phyloP scores from a whole-genome alignment of 2,113 vertebrate species.

The Cavia aperea region DNA sequence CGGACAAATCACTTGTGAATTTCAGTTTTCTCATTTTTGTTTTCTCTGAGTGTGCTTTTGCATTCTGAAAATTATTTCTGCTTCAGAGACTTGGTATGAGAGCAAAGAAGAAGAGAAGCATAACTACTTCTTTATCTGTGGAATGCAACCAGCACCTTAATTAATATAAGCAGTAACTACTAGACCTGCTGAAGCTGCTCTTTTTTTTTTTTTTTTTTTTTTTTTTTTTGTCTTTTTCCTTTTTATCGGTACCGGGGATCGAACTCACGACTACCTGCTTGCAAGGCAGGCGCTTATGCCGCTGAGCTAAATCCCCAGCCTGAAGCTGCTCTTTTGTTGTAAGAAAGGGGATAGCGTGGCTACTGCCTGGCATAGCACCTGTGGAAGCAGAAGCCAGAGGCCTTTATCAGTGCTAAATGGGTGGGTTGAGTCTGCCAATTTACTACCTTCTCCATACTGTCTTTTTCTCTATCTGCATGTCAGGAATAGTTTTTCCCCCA shows the following conservation, averaged over 20 bases:
- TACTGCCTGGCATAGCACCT: not conserved
- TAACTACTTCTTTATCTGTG: not conserved
- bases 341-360: not conserved
- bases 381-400: not conserved
- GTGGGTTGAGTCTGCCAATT: constrained; percentile 16
- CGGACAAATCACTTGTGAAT: constrained; percentile 14
- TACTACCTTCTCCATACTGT: constrained; percentile 21
- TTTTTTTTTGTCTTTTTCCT: too few relatives aligned
- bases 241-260: too few relatives aligned
- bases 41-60: constrained; percentile 2
- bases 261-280: too few relatives aligned
- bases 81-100: not conserved
- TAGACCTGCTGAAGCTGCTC: not conserved
- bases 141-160: not conserved
- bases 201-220: not conserved
- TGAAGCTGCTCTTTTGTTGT: constrained; percentile 23
- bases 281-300: too few relatives aligned
- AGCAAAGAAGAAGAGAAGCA: not conserved
- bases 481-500: constrained; percentile 31
- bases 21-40: constrained; percentile 31
- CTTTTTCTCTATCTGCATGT: not conserved
- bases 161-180: not conserved
- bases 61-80: constrained; percentile 18
- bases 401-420: not conserved
- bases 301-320: not conserved